These are phyloP conservation scores for Stylophora pistillata DNA, from an alignment of 64 coral and sea anemone genomes.

Conservation along the genomic window DNA sequence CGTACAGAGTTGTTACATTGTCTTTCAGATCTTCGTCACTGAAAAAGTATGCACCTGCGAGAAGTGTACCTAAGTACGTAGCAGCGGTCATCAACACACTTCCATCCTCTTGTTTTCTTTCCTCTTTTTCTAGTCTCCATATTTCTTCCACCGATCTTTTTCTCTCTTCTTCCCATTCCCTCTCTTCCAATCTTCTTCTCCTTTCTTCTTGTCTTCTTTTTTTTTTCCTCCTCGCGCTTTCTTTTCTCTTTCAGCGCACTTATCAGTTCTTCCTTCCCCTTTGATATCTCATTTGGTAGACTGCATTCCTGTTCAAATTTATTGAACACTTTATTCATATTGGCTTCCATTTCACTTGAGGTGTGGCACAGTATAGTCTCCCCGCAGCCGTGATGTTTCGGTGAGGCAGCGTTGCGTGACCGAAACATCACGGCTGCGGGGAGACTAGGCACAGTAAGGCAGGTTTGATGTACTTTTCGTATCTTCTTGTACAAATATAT, in stretches of 20 bases:
- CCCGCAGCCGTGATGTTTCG: too few species aligned
- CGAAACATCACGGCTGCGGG: too few species aligned
- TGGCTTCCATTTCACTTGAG: neutral
- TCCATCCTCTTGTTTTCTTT: neutral
- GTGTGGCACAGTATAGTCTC: neutral
- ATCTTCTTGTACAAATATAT: constrained; percentile 50
- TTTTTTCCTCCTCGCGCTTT: constrained; percentile 28
- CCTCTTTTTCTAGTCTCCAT: neutral
- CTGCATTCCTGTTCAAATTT: constrained; percentile 51
- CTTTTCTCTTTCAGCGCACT: neutral
- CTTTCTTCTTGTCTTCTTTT: constrained; percentile 25
- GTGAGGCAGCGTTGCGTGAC: too few species aligned
- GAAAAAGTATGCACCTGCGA: neutral
- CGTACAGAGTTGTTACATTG: neutral
- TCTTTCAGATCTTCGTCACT: neutral
- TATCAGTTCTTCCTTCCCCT: neutral
- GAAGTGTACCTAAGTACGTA: too few species aligned
- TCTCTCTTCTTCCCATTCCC: neutral
- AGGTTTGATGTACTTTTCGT: constrained; percentile 52
- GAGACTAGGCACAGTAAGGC: too few species aligned
- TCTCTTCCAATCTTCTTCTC: constrained; percentile 9
- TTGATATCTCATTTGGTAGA: neutral
- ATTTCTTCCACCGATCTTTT: neutral
- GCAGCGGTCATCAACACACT: neutral
- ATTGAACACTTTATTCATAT: neutral